Base-by-base conservation (phyloP, 2,113 vertebrate species). In the Naja naja region DNA sequence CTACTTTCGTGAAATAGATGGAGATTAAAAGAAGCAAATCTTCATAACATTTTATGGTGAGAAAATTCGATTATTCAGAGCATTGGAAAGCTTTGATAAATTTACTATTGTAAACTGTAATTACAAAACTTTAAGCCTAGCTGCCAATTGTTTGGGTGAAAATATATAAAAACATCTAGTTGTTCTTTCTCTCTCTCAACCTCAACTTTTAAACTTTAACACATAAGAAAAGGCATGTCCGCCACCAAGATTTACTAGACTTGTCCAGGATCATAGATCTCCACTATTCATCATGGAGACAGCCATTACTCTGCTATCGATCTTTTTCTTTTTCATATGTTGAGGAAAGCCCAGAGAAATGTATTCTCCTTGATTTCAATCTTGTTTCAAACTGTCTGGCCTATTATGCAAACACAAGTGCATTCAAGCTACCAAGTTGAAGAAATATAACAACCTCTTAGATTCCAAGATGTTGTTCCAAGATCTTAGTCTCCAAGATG, bases 11-110 rank as follows among this genome's bases (percentile, higher is more conserved):
- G 92, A 92, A 94, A 95, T 89, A 45, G 43, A 58, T 22, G 87
- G 85, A 87, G 89, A 88, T 22, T 47, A 87, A 5, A 89, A 95
- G 88, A 88, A 20, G 92, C 92, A 95, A 88, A 91, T 94, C 69
- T 94, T 58, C 30, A 9, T 49, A 85, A n/a, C 81, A 91, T 60
- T 91, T 30, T 74, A 2, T 47, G 49, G 87, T 90, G 60, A 53
- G 55, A 92, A 25, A 95, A 88, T 92, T 43, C 39, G 39, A 49
- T 23, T 47, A 23, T 54, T 52, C 20, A 34, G 88, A 89, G 52
- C 22, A n/a, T 18, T 34, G 54, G 30, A 60, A 91, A 58, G 43
- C 43, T 58, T 55, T 91, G 49, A 10, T 85, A 94, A 85, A 92
- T 0, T 0, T 43, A 2, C 49, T 94, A 58, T 74, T 92, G 85